A percentile compares a stretch with the other conserved stretches of the same genome.
Conservation (phyloP, 1,140 invertebrate genomes). For the Drosophila dunni region DNA sequence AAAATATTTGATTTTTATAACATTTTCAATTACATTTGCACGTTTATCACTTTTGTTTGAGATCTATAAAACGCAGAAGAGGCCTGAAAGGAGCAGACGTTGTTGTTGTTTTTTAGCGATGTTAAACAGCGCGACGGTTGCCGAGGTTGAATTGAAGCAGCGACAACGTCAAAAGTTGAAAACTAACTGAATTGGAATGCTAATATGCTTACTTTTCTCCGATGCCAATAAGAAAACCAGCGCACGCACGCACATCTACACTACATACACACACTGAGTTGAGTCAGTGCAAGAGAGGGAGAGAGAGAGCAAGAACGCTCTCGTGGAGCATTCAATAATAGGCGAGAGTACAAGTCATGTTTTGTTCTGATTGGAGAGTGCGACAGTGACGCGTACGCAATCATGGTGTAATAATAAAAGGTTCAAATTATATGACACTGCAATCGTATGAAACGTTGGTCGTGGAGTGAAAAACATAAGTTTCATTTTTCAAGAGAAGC, state of each 20-base stretch:
- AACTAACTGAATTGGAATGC: conserved; percentile 81
- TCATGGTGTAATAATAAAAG: conserved; percentile 16
- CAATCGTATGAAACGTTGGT: not conserved
- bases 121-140: conserved; percentile 29
- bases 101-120: conserved; percentile 27
- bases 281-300: conserved; percentile 24
- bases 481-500: not conserved
- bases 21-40: conserved; percentile 49
- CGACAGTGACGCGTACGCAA: conserved; percentile 73
- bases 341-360: conserved; percentile 25
- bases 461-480: not conserved
- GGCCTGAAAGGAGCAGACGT: conserved; percentile 24
- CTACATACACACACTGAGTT: conserved; percentile 11
- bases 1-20: conserved; percentile 51
- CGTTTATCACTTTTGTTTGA: conserved; percentile 1
- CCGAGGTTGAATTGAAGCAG: conserved; percentile 11
- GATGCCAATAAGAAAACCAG: conserved; percentile 77
- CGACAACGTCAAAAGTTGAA: conserved; percentile 72
- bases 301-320: conserved; percentile 22
- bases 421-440: not conserved
- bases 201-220: conserved; percentile 75
- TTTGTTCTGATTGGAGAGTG: conserved; percentile 70
- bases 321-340: not conserved
- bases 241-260: conserved; percentile 60
- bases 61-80: conserved; percentile 12